phyloP scores from a whole-genome alignment of 2,888 invertebrate species.

The Tinea pellionella region DNA sequence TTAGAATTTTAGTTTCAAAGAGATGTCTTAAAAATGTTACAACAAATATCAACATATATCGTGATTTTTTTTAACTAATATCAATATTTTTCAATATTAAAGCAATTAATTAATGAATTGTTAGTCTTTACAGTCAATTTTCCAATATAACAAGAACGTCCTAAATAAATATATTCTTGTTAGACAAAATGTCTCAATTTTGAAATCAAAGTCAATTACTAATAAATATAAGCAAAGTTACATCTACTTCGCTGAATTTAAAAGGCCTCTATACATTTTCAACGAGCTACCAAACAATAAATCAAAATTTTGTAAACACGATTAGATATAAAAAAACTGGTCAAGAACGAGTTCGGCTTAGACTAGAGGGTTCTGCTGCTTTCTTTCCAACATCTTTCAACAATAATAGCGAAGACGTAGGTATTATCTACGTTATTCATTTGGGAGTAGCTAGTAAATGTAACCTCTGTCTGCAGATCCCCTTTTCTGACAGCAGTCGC shows the following conservation, averaged over 20 bases:
- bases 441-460: too few species aligned
- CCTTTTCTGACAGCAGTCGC: too few species aligned
- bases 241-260: neutral
- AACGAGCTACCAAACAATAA: neutral
- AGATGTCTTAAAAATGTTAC: too few species aligned
- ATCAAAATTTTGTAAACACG: conserved; percentile 4
- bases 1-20: too few species aligned
- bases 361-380: neutral
- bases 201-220: neutral
- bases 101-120: too few species aligned
- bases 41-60: too few species aligned
- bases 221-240: neutral
- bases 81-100: too few species aligned
- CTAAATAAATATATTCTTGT: neutral
- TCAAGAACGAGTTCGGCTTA: neutral
- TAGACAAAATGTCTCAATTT: neutral
- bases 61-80: too few species aligned
- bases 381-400: neutral
- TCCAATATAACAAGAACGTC: neutral
- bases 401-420: neutral
- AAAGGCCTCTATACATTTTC: neutral
- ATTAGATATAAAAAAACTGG: neutral
- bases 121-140: neutral
- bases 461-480: too few species aligned
- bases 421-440: too few species aligned